Conservation (phyloP, 2,113 vertebrate genomes). For the Serinus canaria region DNA sequence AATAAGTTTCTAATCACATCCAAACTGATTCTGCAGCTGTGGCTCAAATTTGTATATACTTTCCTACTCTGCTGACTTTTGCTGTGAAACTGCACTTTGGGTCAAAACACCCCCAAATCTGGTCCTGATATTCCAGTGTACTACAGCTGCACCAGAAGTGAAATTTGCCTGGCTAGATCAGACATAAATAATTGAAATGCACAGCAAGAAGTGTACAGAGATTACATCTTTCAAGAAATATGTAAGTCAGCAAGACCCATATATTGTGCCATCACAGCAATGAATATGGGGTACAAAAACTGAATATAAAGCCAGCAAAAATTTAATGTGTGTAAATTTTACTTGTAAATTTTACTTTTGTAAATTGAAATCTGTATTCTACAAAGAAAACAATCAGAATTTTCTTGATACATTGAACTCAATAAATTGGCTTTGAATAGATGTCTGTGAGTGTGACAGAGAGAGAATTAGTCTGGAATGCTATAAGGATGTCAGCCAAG, state of each 20-base stretch:
- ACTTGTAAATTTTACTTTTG: background rate
- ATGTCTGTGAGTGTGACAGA: conserved; percentile 10
- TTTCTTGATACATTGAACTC: conserved; percentile 4
- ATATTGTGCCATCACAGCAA: background rate
- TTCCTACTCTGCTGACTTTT: background rate
- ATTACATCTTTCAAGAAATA: background rate
- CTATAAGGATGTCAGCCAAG: conserved; percentile 60
- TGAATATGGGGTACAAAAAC: background rate
- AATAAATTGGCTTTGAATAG: conserved; percentile 44
- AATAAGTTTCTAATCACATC: background rate
- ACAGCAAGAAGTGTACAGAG: background rate
- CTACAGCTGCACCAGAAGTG: background rate
- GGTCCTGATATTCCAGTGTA: background rate
- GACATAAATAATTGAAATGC: background rate
- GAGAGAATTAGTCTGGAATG: conserved; percentile 68
- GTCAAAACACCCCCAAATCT: background rate
- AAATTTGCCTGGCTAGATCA: background rate
- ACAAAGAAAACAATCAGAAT: background rate
- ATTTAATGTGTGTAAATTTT: background rate
- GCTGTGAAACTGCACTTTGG: background rate
- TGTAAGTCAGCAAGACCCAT: background rate
- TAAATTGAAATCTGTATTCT: background rate
- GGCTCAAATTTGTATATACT: background rate
- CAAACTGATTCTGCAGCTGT: conserved; percentile 11
- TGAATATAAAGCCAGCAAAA: background rate